Conservation (phyloP, 2,113 vertebrate genomes). For the Burhinus bistriatus region DNA sequence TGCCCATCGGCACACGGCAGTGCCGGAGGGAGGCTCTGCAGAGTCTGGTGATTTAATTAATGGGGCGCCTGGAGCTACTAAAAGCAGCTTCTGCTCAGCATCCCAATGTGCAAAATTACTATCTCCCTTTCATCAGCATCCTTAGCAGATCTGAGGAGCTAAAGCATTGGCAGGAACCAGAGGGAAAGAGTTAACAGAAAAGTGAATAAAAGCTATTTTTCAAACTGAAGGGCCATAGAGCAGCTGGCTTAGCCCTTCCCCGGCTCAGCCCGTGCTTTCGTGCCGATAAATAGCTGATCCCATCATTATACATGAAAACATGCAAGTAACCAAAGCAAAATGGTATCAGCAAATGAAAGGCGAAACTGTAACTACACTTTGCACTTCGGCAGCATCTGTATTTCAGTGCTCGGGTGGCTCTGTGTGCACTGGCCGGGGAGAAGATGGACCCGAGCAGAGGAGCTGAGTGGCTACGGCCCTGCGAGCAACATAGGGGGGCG, state of each 20-base stretch:
- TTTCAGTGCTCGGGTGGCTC: background rate
- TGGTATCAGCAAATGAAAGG: background rate
- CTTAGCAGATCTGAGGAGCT: background rate
- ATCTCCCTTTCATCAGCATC: background rate
- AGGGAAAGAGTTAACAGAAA: background rate
- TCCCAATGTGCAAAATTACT: background rate
- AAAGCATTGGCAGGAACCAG: background rate
- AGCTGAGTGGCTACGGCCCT: background rate
- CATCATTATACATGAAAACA: background rate
- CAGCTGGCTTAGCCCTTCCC: background rate
- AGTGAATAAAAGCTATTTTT: background rate
- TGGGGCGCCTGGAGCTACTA: background rate
- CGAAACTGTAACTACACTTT: too few species aligned
- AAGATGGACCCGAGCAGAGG: background rate
- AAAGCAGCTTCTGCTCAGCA: slow-evolving; percentile 3
- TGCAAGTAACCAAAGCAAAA: background rate
- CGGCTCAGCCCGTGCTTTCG: accelerated
- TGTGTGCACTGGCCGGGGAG: accelerated
- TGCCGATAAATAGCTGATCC: background rate
- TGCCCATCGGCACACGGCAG: background rate
- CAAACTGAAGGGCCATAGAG: background rate
- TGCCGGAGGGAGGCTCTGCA: background rate
- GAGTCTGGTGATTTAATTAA: background rate
- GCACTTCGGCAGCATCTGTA: accelerated
- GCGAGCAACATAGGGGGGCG: accelerated